Conservation (phyloP, 2,888 invertebrate genomes). For the Lasioglossum malachurum region DNA sequence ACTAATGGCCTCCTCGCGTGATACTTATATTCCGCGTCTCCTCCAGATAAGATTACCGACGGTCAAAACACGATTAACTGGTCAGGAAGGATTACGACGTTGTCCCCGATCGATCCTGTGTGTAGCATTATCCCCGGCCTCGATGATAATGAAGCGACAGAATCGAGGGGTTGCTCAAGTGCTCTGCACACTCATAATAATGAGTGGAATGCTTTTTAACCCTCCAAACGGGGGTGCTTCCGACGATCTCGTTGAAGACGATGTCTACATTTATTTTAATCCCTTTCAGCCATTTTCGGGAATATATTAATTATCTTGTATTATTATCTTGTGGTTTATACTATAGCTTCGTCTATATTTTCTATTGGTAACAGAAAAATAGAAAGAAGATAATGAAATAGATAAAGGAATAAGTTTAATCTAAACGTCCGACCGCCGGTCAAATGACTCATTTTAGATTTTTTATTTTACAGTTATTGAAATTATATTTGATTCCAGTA, state of each 20-base stretch:
- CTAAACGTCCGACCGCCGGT: too few relatives aligned
- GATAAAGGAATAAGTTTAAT: too few relatives aligned
- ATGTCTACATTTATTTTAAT: conserved; percentile 6
- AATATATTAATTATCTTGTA: background rate
- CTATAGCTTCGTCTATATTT: too few relatives aligned
- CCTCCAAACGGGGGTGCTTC: background rate
- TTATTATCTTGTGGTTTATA: background rate
- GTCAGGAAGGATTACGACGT: conserved; percentile 41
- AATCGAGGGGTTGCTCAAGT: background rate
- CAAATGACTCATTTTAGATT: too few relatives aligned
- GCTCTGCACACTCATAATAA: background rate
- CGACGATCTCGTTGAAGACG: background rate
- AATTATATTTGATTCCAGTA: too few relatives aligned
- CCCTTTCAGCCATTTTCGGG: too few relatives aligned
- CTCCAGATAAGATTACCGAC: conserved; percentile 43
- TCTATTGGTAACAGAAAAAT: background rate
- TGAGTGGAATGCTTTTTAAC: conserved; percentile 6
- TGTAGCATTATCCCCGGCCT: background rate
- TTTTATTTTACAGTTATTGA: too few relatives aligned
- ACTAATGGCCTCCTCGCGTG: conserved; percentile 59
- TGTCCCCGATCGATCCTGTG: conserved; percentile 24
- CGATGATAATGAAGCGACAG: background rate
- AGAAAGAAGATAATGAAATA: background rate
- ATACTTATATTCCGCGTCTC: conserved; percentile 45
- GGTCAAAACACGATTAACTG: conserved; percentile 47